Conservation (phyloP, 2,888 invertebrate genomes). For the Himalopsyche tibetana region DNA sequence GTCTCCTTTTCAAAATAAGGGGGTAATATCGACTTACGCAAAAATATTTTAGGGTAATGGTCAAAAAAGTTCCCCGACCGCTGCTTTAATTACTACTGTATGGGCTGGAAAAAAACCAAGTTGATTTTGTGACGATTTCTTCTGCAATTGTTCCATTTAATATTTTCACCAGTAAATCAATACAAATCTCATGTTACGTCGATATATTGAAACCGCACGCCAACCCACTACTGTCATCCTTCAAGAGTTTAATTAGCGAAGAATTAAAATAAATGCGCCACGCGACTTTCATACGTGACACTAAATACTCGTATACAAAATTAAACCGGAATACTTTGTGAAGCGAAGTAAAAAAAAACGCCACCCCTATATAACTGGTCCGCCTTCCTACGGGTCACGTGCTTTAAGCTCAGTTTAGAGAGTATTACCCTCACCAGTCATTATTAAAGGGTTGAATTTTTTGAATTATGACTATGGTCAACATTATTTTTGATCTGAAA, state of each 20-base stretch:
- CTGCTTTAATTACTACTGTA: no score
- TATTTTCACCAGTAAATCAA: neutral
- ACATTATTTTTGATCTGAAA: neutral
- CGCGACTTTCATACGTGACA: slow-evolving; percentile 35
- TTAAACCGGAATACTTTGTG: neutral
- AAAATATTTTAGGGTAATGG: no score
- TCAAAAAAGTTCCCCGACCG: no score
- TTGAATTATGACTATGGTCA: neutral
- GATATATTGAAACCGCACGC: neutral
- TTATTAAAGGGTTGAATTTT: neutral
- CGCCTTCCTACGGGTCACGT: slow-evolving; percentile 31
- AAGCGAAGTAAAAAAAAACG: neutral
- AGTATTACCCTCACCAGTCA: slow-evolving; percentile 13
- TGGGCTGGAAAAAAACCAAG: no score
- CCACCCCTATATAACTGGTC: slow-evolving; percentile 7
- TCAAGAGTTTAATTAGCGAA: slow-evolving; percentile 32
- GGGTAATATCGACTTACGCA: no score
- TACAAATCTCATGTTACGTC: neutral
- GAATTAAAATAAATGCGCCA: slow-evolving; percentile 28
- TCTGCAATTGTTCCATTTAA: no score
- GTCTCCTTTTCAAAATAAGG: no score
- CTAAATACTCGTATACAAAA: slow-evolving; percentile 27
- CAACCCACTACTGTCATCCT: neutral
- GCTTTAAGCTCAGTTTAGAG: neutral
- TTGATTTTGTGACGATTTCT: no score